These are phyloP conservation scores for Zaprionus ghesquierei DNA, from an alignment of 1,140 invertebrate genomes.

Conservation along the genomic window DNA sequence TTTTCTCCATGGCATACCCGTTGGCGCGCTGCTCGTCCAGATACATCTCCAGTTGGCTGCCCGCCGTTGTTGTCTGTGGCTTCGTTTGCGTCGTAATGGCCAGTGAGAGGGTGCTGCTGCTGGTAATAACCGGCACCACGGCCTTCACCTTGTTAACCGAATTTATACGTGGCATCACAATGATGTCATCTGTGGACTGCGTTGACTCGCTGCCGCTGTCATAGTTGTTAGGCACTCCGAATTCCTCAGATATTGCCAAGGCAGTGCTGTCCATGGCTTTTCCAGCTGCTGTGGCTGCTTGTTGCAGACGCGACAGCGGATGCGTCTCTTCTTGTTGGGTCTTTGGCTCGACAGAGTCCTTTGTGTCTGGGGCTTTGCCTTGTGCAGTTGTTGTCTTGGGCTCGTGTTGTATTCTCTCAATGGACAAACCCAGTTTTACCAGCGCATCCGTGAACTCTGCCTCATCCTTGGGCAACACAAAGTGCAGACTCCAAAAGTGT, in stretches of 20 bases:
- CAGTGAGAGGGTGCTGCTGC: not conserved
- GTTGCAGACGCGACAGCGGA: not conserved
- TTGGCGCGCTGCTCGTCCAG: constrained; percentile 30
- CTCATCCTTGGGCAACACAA: constrained; percentile 41
- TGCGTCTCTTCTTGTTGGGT: not conserved
- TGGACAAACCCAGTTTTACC: not conserved
- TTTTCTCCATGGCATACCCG: constrained; percentile 34
- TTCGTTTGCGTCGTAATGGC: not conserved
- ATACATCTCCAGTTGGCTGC: constrained; percentile 7
- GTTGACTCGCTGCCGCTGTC: constrained; percentile 28
- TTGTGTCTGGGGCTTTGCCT: not conserved
- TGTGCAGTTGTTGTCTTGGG: not conserved
- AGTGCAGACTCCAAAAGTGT: constrained; percentile 64
- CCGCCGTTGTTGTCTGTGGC: not conserved
- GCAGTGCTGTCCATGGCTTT: not conserved
- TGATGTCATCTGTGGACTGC: constrained; percentile 4
- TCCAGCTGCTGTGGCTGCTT: not conserved
- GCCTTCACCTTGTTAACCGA: not conserved
- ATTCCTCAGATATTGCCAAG: not conserved
- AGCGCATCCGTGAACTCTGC: constrained; percentile 29
- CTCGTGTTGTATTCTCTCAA: not conserved
- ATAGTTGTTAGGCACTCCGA: not conserved
- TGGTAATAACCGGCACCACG: not conserved
- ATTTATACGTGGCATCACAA: not conserved
- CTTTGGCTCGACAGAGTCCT: not conserved